Percentiles rank a stretch among this genome's conserved stretches.
phyloP scores from a whole-genome alignment of 2,888 invertebrate species.

The Tenthredo distinguenda region DNA sequence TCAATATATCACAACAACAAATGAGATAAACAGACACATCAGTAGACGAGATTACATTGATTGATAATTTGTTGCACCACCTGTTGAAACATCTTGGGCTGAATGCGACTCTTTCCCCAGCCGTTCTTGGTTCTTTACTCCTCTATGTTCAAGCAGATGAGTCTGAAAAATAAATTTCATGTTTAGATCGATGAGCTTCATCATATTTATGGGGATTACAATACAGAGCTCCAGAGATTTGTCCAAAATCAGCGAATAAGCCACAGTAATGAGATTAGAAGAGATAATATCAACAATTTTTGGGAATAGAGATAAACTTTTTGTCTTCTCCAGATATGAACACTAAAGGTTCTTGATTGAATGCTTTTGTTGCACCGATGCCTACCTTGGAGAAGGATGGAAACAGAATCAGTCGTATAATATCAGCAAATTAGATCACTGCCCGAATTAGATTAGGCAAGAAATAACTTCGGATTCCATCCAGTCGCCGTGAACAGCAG shows the following conservation, averaged over 20 bases:
- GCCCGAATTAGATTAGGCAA: neutral
- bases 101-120: neutral
- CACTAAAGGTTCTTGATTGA: neutral
- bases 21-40: neutral
- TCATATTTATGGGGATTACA: neutral
- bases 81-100: neutral
- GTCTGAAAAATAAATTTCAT: neutral
- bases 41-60: neutral
- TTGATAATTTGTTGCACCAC: neutral
- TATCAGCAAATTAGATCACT: neutral
- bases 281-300: no score
- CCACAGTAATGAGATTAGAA: no score
- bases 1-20: no score
- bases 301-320: no score
- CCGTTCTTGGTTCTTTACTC: neutral
- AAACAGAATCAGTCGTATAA: neutral
- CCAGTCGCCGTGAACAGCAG: neutral
- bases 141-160: neutral
- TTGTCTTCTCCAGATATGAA: neutral
- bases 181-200: neutral
- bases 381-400: neutral
- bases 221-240: neutral
- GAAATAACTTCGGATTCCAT: neutral
- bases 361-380: neutral
- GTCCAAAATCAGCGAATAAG: neutral